Evolutionary conservation across 53 echinoderm and acorn worm genomes (phyloP).

Genomic region (Actinopyga echinites): DNA sequence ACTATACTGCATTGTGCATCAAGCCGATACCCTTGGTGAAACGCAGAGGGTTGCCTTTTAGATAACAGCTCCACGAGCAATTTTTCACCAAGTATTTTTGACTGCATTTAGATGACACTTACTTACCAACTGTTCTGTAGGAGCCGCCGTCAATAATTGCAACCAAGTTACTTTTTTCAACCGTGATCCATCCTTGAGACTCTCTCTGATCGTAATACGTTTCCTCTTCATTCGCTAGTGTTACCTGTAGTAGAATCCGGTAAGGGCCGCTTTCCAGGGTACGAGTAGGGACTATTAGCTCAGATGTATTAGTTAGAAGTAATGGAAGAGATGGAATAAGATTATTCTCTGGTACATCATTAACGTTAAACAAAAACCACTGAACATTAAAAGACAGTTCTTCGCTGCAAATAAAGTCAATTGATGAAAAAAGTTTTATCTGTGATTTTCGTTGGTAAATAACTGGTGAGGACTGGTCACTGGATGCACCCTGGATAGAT

Average conservation of each 20-base stretch:
- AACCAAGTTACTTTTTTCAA: constrained; percentile 17
- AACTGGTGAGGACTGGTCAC: neutral
- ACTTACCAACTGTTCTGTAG: constrained; percentile 47
- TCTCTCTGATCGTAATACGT: neutral
- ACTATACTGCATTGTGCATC: too few species aligned
- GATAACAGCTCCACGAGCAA: too few species aligned
- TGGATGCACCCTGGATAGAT: neutral
- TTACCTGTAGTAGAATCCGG: constrained; percentile 30
- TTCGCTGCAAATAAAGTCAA: neutral
- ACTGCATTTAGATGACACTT: too few species aligned
- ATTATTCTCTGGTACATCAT: neutral
- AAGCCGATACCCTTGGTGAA: too few species aligned
- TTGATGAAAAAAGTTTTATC: neutral
- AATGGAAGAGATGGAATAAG: neutral
- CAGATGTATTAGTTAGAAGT: constrained; percentile 4
- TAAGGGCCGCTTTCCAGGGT: constrained; percentile 32
- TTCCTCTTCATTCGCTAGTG: constrained; percentile 6
- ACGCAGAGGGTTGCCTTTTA: too few species aligned
- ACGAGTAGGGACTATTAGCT: constrained; percentile 18
- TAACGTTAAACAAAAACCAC: neutral
- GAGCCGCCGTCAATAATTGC: constrained; percentile 57
- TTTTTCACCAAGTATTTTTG: too few species aligned
- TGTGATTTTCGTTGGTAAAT: neutral
- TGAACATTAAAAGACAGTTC: neutral
- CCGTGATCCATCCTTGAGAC: constrained; percentile 49